Evolutionary conservation across 1,140 invertebrate species (phyloP).

Genomic region (Sarcophaga bullata): DNA sequence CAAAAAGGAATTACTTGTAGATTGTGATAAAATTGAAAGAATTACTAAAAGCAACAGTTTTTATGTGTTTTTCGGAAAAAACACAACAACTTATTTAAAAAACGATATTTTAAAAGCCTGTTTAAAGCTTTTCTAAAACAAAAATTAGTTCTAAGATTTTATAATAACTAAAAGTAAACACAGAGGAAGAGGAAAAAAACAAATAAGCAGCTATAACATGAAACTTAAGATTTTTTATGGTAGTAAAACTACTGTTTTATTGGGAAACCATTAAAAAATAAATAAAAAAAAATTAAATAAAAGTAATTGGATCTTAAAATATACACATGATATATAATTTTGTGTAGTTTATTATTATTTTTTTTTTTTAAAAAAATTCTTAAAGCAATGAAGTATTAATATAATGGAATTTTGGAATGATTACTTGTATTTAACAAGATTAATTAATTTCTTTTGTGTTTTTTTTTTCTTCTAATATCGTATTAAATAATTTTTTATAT

Average conservation of each 20-base stretch:
- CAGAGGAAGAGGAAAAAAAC: not conserved
- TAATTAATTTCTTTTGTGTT: not conserved
- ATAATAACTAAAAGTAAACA: slow-evolving; percentile 6
- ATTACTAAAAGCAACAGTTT: slow-evolving; percentile 14
- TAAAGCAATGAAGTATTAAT: slow-evolving; percentile 39
- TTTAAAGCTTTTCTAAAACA: slow-evolving; percentile 20
- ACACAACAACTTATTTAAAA: not conserved
- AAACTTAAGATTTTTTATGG: slow-evolving; percentile 3
- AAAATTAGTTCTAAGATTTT: slow-evolving; percentile 21
- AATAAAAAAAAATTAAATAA: not conserved
- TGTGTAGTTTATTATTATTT: not conserved
- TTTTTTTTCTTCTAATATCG: not conserved
- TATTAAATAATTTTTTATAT: not conserved
- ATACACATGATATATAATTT: not conserved
- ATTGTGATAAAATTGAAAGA: slow-evolving; percentile 22
- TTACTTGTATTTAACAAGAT: slow-evolving; percentile 12
- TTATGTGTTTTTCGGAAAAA: slow-evolving; percentile 33
- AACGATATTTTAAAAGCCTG: slow-evolving; percentile 24
- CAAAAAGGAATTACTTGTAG: not conserved
- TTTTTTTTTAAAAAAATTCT: not conserved
- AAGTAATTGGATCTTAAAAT: slow-evolving; percentile 22
- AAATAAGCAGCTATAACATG: slow-evolving; percentile 17
- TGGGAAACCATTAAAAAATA: not conserved
- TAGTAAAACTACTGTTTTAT: slow-evolving; percentile 35
- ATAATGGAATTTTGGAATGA: slow-evolving; percentile 1